A percentile compares a stretch with the other conserved stretches of the same genome.
Evolutionary conservation across 2,888 invertebrate genomes (phyloP).

Genomic region (Brassicogethes aeneus): DNA sequence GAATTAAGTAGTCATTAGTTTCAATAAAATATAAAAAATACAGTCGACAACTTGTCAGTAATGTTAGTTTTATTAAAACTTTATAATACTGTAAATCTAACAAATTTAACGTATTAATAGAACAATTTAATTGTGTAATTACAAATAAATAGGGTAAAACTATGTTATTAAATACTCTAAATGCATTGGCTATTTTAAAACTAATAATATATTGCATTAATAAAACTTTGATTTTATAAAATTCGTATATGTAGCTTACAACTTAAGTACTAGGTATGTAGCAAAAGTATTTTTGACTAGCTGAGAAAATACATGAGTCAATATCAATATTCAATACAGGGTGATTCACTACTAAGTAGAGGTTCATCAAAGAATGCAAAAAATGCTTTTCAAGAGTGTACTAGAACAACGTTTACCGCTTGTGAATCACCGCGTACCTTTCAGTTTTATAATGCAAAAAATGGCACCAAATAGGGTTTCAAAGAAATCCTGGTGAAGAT

Average conservation of each 20-base stretch:
- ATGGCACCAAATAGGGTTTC: too few species aligned
- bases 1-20: conserved; percentile 22
- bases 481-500: too few species aligned
- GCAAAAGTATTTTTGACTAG: neutral
- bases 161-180: neutral
- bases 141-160: neutral
- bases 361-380: too few species aligned
- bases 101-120: conserved; percentile 12
- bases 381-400: too few species aligned
- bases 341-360: too few species aligned
- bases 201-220: conserved; percentile 21
- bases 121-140: conserved; percentile 4
- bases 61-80: conserved; percentile 3
- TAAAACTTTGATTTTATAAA: too few species aligned
- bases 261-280: conserved; percentile 4
- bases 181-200: conserved; percentile 5
- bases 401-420: too few species aligned
- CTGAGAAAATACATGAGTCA: neutral
- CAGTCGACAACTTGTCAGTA: neutral
- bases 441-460: too few species aligned
- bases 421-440: too few species aligned
- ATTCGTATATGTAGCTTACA: too few species aligned
- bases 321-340: conserved; percentile 1
- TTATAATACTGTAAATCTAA: conserved; percentile 8
- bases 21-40: conserved; percentile 11